Base-by-base conservation (phyloP, 2,888 invertebrate species). In the Rhagium mordax region DNA sequence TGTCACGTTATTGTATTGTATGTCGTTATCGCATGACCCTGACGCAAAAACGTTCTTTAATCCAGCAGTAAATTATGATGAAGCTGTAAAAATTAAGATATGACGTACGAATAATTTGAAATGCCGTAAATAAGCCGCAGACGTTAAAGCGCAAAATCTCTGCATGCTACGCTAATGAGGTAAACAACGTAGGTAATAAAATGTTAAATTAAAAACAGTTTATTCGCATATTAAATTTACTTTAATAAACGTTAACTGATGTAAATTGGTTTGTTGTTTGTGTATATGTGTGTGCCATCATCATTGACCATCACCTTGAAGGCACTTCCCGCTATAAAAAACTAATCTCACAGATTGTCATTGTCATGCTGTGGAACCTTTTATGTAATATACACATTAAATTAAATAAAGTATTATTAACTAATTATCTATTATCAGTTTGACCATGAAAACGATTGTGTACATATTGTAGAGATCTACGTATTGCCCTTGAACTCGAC, bases 351-450 rank as follows among this genome's bases (percentile, higher is more conserved):
- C 29, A 67, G 57, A 67, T 67, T 67, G 67, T 67, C 67, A 67
- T 67, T 67, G 67, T 67, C 67, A 47, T 57, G 64, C 18, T 51
- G 67, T 67, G 57, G 57, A 67, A 67, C 51, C 67, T 67, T 67
- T 67, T 67, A 67, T 67, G 67, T 48, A 66, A 61, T 61, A 64
- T 57, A 67, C 67, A 64, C 62, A 64, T 59, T 74, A 68, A 71
- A 74, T 74, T 65, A 72, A 66, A 74, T 74, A 66, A 74, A 72
- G 72, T 72, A 81, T 83, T 84, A 85, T 86, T 85, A 84, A 84
- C 84, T 84, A 85, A 85, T 86, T 85, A 85, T 82, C 81, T 84
- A 83, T 84, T 79, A 86, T 86, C 85, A 86, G 78, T 85, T 85
- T 83, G 86, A 81, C 86, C 86, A 82, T 86, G 86, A 86, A 84